These are phyloP conservation scores for Tetragnatha versicolor DNA, from an alignment of 1,140 invertebrate genomes.

Conservation along the genomic window DNA sequence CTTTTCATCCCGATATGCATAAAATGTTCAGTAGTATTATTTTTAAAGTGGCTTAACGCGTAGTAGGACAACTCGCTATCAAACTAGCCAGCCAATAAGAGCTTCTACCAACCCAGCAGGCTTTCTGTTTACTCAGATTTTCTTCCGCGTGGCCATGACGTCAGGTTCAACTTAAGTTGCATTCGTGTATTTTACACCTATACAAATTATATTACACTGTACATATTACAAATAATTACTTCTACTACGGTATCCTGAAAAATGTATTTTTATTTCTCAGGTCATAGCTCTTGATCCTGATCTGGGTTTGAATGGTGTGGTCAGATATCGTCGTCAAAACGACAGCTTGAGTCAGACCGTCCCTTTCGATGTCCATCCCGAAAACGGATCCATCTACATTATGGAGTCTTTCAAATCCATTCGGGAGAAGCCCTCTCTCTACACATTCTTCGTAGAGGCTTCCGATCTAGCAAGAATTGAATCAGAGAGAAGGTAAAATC, in stretches of 20 bases:
- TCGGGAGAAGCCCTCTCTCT: constrained; percentile 56
- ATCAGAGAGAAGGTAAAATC: constrained; percentile 59
- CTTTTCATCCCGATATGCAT: too few relatives aligned
- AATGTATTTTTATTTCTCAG: constrained; percentile 11
- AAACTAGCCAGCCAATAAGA: too few relatives aligned
- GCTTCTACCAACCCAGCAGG: too few relatives aligned
- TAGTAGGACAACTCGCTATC: too few relatives aligned
- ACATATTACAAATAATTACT: not conserved
- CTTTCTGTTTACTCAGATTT: too few relatives aligned
- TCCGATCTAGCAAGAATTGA: constrained; percentile 58
- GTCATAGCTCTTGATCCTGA: constrained; percentile 60
- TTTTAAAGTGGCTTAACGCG: too few relatives aligned
- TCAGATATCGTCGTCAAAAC: constrained; percentile 65
- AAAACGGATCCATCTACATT: constrained; percentile 61
- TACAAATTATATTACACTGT: too few relatives aligned
- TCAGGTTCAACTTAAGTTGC: too few relatives aligned
- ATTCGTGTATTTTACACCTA: too few relatives aligned
- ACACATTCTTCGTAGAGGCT: constrained; percentile 61
- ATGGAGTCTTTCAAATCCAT: constrained; percentile 54
- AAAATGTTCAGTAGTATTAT: too few relatives aligned
- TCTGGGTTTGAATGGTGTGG: constrained; percentile 59
- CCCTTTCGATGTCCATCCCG: constrained; percentile 59
- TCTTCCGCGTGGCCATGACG: too few relatives aligned
- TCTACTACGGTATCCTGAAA: not conserved
- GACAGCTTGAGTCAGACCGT: constrained; percentile 58